Percentiles rank a stretch among this genome's conserved stretches.
phyloP scores from a whole-genome alignment of 2,113 vertebrate genomes.

The Pagrus major region DNA sequence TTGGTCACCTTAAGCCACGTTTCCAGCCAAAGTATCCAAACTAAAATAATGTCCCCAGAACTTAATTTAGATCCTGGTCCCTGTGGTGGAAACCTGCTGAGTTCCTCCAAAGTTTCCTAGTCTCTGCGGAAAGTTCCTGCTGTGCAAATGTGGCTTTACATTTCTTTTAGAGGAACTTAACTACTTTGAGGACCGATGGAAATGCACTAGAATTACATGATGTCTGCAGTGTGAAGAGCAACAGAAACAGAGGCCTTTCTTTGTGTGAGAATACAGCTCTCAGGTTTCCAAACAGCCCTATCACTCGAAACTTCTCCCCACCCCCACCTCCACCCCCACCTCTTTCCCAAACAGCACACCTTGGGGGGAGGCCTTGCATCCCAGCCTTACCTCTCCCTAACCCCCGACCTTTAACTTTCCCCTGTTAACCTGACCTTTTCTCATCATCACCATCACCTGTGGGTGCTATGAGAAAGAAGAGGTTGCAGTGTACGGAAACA shows the following conservation, averaged over 20 bases:
- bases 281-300: conserved; percentile 57
- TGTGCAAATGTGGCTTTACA: too few relatives aligned
- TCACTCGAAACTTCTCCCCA: conserved; percentile 20
- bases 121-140: too few relatives aligned
- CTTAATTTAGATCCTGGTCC: too few relatives aligned
- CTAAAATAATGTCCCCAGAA: too few relatives aligned
- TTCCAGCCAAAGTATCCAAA: too few relatives aligned
- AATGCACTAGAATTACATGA: neutral
- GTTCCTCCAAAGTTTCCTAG: too few relatives aligned
- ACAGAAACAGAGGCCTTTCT: conserved; percentile 15
- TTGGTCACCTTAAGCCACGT: too few relatives aligned
- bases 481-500: conserved; percentile 4
- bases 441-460: conserved; percentile 45
- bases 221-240: conserved; percentile 10
- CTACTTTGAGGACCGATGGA: neutral
- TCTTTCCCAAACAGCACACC: conserved; percentile 62
- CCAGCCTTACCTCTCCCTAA: conserved; percentile 54
- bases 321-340: conserved; percentile 16
- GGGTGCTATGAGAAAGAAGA: conserved; percentile 13
- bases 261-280: conserved; percentile 37
- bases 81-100: too few relatives aligned
- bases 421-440: conserved; percentile 37
- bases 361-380: conserved; percentile 60
- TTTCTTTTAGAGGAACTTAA: neutral
- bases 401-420: conserved; percentile 62